Evolutionary conservation across 2,113 vertebrate genomes (phyloP), one percentile per base, ranked within the genome.

Genomic region (Jaculus jaculus): DNA sequence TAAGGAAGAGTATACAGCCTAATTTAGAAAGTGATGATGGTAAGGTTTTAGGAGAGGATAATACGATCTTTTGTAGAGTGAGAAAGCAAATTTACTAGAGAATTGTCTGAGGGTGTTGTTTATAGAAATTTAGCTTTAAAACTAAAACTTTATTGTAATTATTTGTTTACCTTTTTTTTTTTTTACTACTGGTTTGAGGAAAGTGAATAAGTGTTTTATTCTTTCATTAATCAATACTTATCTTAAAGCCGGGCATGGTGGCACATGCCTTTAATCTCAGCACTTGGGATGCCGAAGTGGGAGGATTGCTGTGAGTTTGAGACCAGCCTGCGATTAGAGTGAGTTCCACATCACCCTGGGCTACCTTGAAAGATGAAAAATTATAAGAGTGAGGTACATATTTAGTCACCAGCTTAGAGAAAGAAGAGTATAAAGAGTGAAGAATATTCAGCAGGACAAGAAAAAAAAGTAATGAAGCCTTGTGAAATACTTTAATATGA

Each of bases 121-220:
- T 61, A 7, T 84, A 74, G 91, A 58, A 94, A 80, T 26, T 81
- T 65, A 78, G 42, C 23, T 47, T 71, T 39, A 87, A 54, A 30
- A 78, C 34, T 72, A 75, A 81, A 83, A 84, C 34, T 37, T 87
- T 21, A 75, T 90, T 65, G 24, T 86, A 81, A 71, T 58, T 84
- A 42, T 1, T 83, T 93, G 23, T 79, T 89, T 37, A 47, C 30
- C 24, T 12, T 74, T 96, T 87, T 4, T 12, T 74, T 96, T 87
- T 4, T 18, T 24, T 4, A 89, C 42, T 61, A 60, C 58, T 39
- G 63, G 30, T 87, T 66, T 95, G 81, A 84, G 2, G 16, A 32
- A 42, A 66, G 8, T 21, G 39, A 65, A 39, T 88, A 78, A 30
- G 17, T 80, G 39, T 71, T 42, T 63, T 87, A 74, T 84, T 84